Evolutionary conservation across 2,797 vertebrate genomes (phyloP), one percentile per base, ranked within the genome.

Genomic region (Oreortyx pictus): DNA sequence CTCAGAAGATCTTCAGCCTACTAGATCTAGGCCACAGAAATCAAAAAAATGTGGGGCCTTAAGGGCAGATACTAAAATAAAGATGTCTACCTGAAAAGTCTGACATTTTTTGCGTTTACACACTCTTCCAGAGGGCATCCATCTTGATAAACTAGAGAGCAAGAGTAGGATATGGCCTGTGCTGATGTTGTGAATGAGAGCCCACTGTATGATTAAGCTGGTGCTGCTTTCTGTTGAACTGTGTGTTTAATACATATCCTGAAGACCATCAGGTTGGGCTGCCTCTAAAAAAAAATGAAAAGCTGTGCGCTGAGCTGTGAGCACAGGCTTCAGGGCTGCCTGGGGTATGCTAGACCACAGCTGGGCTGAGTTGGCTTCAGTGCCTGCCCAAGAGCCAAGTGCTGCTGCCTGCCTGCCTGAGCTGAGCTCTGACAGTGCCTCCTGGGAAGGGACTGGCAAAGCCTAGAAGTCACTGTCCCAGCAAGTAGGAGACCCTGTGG

Each of bases 351-450:
- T 27, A 44, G 17, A 9, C 33, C 4, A 3, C 8, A 54, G 35
- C 20, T 29, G 20, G 11, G 14, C 31, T 62, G 25, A 33, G 16
- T 7, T 82, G 39, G 2, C 27, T 79, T 31, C n/a, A 56, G 64
- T 2, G 8, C 12, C 16, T n/a, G 33, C 7, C 20, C 15, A 0
- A 2, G 5, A 7, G 25, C 7, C 57, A 52, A 54, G n/a, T 8
- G 22, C 31, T 29, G 14, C 6, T 76, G 2, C 11, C 14, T 49
- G 4, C 13, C 9, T 5, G 9, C 5, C 27, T 60, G 44, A 49
- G 4, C 25, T 23, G 35, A 74, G 8, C 29, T 65, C n/a, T 56
- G 15, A 6, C 43, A 35, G 2, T 14, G 12, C 8, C 39, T 49
- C 41, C 6, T 4, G 2, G 47, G 33, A 75, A 52, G 15, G 14